Evolutionary conservation across 2,113 vertebrate genomes (phyloP).

Genomic region (Corythoichthys intestinalis): DNA sequence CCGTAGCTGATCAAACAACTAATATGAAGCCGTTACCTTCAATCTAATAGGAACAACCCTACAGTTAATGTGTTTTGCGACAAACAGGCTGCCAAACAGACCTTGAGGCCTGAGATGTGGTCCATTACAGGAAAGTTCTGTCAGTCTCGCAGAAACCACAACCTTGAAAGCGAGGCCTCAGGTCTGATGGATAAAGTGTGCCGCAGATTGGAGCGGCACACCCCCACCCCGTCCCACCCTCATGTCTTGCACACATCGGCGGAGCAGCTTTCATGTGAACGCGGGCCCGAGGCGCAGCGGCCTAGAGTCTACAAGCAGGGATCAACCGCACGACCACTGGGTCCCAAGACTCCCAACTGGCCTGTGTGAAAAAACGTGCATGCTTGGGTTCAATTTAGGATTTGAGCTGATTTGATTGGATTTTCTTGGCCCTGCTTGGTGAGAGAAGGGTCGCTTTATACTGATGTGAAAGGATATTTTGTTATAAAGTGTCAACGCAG

Average conservation of each 20-base stretch:
- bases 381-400: constrained; percentile 16
- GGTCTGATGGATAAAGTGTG: constrained; percentile 48
- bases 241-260: constrained; percentile 18
- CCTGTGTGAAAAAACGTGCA: constrained; percentile 28
- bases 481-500: background rate
- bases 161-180: constrained; percentile 12
- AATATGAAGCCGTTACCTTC: background rate
- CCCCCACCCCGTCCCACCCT: background rate
- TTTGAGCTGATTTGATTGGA: too few species aligned
- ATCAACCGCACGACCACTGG: constrained; percentile 27
- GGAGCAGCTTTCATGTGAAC: constrained; percentile 33
- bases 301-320: constrained; percentile 26
- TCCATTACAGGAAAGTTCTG: constrained; percentile 24
- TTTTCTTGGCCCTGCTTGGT: constrained; percentile 5
- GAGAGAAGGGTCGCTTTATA: constrained; percentile 1
- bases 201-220: constrained; percentile 10
- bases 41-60: constrained; percentile 9
- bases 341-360: constrained; percentile 25
- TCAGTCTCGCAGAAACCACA: constrained; percentile 35
- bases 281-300: constrained; percentile 23
- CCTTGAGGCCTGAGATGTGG: constrained; percentile 10
- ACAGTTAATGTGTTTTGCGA: constrained; percentile 1
- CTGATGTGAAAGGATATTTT: background rate
- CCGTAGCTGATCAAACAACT: background rate
- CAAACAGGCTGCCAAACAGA: constrained; percentile 15